Conservation (phyloP, 2,113 vertebrate genomes). For the Cynopterus brachyotis region DNA sequence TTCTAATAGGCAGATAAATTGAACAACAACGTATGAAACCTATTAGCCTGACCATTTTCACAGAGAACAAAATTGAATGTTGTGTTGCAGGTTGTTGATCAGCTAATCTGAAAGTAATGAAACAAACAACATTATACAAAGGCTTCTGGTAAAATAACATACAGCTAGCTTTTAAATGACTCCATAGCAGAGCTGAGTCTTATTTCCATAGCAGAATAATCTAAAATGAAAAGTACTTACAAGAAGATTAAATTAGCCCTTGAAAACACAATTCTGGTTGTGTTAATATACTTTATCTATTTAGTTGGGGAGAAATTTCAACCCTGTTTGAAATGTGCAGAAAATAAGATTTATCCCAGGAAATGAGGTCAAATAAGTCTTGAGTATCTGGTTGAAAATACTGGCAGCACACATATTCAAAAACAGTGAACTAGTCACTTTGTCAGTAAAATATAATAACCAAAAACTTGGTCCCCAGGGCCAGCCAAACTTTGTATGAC, state of each 20-base stretch:
- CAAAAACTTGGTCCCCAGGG: neutral
- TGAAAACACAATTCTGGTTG: neutral
- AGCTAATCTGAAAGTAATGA: slow-evolving; percentile 67
- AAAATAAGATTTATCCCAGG: neutral
- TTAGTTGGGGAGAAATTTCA: neutral
- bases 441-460: neutral
- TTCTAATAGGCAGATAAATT: slow-evolving; percentile 77
- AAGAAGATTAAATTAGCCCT: neutral
- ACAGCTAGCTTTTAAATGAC: slow-evolving; percentile 38
- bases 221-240: neutral
- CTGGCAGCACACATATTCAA: neutral
- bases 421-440: neutral
- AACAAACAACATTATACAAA: slow-evolving; percentile 49
- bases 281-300: neutral
- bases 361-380: neutral
- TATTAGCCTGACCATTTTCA: slow-evolving; percentile 74
- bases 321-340: neutral
- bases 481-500: neutral
- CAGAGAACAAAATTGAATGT: slow-evolving; percentile 55
- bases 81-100: slow-evolving; percentile 60
- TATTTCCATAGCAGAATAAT: slow-evolving; percentile 22
- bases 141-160: slow-evolving; percentile 47
- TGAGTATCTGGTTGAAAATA: neutral
- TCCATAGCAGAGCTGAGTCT: neutral
- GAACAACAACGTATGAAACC: slow-evolving; percentile 70